Conservation (phyloP, 2,797 vertebrate species). For the Bradypodion ventrale region DNA sequence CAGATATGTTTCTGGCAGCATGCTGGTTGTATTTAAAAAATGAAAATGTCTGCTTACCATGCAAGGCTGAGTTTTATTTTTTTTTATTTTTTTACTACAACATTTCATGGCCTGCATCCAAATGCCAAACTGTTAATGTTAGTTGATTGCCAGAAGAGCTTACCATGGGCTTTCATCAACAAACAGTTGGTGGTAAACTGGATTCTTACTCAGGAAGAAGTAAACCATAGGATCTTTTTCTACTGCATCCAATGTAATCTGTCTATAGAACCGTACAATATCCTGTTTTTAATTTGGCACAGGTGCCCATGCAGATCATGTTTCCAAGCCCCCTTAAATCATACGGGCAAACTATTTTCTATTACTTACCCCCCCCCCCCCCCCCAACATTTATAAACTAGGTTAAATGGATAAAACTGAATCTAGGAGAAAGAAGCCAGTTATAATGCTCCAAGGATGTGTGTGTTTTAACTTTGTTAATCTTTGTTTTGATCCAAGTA, state of each 20-base stretch:
- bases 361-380: too few relatives aligned
- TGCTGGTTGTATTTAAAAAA: conserved; percentile 4
- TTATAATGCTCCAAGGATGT: conserved; percentile 12
- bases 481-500: conserved; percentile 64
- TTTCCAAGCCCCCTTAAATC: conserved; percentile 51
- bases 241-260: conserved; percentile 55
- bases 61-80: neutral
- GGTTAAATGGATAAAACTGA: conserved; percentile 48
- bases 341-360: conserved; percentile 50
- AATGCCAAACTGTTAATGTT: conserved; percentile 31
- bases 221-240: conserved; percentile 29
- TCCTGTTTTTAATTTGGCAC: conserved; percentile 61
- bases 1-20: conserved; percentile 21
- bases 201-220: neutral
- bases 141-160: neutral
- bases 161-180: neutral
- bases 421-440: conserved; percentile 30
- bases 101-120: neutral
- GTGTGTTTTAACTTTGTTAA: conserved; percentile 47
- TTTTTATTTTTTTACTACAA: conserved; percentile 17
- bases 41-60: neutral
- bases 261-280: conserved; percentile 37
- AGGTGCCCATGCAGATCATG: conserved; percentile 49
- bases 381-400: conserved; percentile 34
- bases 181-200: neutral